Base-by-base conservation (phyloP, 2,888 invertebrate species). In the Strigamia crassipes region DNA sequence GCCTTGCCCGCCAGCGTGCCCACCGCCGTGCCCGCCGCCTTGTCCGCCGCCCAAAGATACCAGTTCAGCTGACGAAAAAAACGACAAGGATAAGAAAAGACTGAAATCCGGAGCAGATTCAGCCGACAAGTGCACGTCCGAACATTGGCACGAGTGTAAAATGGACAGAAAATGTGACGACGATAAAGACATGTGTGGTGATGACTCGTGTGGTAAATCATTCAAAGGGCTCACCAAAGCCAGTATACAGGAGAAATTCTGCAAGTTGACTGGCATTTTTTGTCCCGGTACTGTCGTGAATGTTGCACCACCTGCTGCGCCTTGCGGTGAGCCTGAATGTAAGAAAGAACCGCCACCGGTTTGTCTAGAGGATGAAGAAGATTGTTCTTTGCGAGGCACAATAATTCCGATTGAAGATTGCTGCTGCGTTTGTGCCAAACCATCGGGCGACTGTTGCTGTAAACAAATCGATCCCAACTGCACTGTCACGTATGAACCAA, bases 121-220 rank as follows among this genome's bases (percentile, higher is more conserved):
- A 23, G 23, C 61, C 0, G 61, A 61, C 3, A 61, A 61, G 61
- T 61, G 61, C 18, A 61, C 61, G 18, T 61, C 61, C 18, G 61
- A 61, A 61, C 61, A 61, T 61, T 61, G 61, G 61, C 61, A 61
- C 23, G 61, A 61, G 18, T 61, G 61, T 61, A 61, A 61, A 23
- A 0, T n/a, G 9, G 18, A 18, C 8, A 18, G n/a, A 1, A 18
- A 61, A 18, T 61, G 61, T 61, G 61, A 61, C 6, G 23, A 21
- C 13, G 61, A 21, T n/a, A n/a, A n/a, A n/a, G n/a, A n/a, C 3
- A 8, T 8, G 5, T 61, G 61, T 21, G 46, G 46, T n/a, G 46
- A 46, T 0, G 61, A 61, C 12, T 3, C 61, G 8, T 61, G 61
- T 18, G 12, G 61, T 6, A 61, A 61, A 12, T 2, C 61, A 61